Base-by-base conservation (phyloP, 2,888 invertebrate genomes). In the Torymus tubicola region DNA sequence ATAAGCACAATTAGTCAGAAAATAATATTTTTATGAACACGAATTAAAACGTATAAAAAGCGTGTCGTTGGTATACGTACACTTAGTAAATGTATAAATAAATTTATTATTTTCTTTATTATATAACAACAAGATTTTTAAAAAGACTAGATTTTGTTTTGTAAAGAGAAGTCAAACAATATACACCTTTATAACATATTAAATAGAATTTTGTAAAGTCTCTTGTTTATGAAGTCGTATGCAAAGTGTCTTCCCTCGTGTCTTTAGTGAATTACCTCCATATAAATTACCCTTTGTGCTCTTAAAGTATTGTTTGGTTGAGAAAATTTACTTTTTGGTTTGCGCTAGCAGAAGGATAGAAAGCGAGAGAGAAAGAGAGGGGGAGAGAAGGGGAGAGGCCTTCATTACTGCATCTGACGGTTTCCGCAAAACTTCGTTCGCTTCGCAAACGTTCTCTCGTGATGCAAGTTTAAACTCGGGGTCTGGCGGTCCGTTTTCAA, bases 371-470 rank as follows among this genome's bases (percentile, higher is more conserved):
- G 31, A 31, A 31, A 31, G 31, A 1, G 31, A 5, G 31, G 4
- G 31, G 4, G 31, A 5, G 31, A 5, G 31, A 5, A 3, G 31
- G 31, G 31, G 21, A 21, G 21, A 21, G 21, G 21, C 42, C 58
- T 68, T 68, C 52, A 57, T 73, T 77, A 68, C 61, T 78, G 78
- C 78, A 73, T 42, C 72, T 68, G 73, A 73, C 72, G 67, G 71
- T 42, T 24, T 18, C 60, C 12, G 13, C 42, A 57, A 67, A 78
- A 78, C 67, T 78, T 61, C 55, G n/a, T 57, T 73, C 60, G 14
- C 64, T 21, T 70, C 21, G 10, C 57, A 24, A 64, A 64, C 64
- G 69, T 57, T 55, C 78, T 55, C 78, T 42, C 18, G 31, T 13
- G 18, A 65, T 53, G 53, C 52, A 71, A 78, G 71, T 65, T 65